phyloP scores from a whole-genome alignment of 2,113 vertebrate species.

The Sterna hirundo region DNA sequence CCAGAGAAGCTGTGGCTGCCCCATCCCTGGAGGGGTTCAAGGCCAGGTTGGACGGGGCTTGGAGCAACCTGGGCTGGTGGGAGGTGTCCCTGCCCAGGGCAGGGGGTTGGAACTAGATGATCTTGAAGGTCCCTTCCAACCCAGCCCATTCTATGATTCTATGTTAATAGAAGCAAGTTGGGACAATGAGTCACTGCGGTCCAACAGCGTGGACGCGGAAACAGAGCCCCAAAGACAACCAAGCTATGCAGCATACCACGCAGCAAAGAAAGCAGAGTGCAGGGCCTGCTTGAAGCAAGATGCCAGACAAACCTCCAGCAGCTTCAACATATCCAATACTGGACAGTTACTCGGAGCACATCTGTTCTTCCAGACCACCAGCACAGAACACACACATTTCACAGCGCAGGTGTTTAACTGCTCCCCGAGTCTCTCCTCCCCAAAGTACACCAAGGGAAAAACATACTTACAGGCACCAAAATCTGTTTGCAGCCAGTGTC shows the following conservation, averaged over 20 bases:
- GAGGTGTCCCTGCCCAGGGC: background rate
- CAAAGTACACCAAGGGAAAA: background rate
- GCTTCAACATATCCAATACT: accelerated
- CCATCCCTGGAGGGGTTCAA: background rate
- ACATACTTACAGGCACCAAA: slow-evolving; percentile 94
- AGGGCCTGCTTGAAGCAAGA: background rate
- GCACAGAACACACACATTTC: background rate
- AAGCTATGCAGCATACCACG: too few species aligned
- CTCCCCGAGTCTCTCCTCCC: background rate
- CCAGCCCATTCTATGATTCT: background rate
- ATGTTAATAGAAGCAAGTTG: background rate
- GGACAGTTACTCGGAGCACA: background rate
- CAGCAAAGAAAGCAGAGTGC: background rate
- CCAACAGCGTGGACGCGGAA: background rate
- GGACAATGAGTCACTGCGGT: background rate
- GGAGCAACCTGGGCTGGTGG: background rate
- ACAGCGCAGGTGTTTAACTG: background rate
- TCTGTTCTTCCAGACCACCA: background rate
- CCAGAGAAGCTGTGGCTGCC: background rate
- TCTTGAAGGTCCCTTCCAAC: background rate
- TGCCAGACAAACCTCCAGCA: background rate
- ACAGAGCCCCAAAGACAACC: background rate
- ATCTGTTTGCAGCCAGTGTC: slow-evolving; percentile 93
- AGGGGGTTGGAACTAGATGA: background rate
- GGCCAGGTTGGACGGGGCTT: background rate